Conservation (phyloP, 2,797 vertebrate genomes). For the Rhadinocentrus ornatus region DNA sequence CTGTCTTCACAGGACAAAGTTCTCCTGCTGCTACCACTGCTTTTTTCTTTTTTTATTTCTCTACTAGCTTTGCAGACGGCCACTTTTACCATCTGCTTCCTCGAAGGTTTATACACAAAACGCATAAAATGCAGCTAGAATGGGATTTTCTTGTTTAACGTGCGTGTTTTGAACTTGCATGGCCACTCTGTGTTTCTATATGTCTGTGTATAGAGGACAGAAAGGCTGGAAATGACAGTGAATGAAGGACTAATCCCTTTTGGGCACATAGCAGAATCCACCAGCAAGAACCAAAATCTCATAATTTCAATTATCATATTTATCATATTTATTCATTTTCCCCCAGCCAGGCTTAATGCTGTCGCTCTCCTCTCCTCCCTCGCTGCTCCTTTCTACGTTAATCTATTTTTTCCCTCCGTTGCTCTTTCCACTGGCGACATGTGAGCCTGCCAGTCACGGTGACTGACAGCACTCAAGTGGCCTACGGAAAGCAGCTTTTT, state of each 20-base stretch:
- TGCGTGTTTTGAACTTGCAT: constrained; percentile 38
- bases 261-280: constrained; percentile 73
- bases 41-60: constrained; percentile 47
- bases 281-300: constrained; percentile 79
- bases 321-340: constrained; percentile 84
- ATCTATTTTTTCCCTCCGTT: constrained; percentile 75
- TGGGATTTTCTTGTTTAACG: constrained; percentile 42
- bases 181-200: constrained; percentile 18
- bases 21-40: constrained; percentile 86
- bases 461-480: constrained; percentile 85
- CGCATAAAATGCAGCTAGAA: constrained; percentile 33
- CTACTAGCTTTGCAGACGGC: constrained; percentile 40
- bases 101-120: constrained; percentile 55
- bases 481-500: constrained; percentile 73
- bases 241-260: constrained; percentile 78
- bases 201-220: constrained; percentile 29
- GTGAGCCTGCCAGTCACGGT: constrained; percentile 78
- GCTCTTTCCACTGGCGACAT: constrained; percentile 75
- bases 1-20: constrained; percentile 92
- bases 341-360: constrained; percentile 73
- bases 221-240: constrained; percentile 74
- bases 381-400: constrained; percentile 64
- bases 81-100: constrained; percentile 57
- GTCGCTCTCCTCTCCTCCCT: constrained; percentile 46
- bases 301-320: constrained; percentile 86